Evolutionary conservation across 2,888 invertebrate genomes (phyloP).

Genomic region (Conomelus anceps): DNA sequence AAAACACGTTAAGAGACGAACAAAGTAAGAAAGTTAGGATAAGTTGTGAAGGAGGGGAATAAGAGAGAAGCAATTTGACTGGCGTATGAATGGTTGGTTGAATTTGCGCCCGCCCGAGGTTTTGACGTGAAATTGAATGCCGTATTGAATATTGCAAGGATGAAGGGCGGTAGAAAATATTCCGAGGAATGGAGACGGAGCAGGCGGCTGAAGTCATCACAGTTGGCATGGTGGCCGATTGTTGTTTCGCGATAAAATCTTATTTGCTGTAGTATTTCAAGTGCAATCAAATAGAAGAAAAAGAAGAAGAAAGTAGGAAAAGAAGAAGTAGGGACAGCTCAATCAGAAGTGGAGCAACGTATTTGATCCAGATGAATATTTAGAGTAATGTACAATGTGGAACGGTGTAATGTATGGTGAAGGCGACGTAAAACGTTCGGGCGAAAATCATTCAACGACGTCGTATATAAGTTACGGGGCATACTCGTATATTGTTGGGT

Average conservation of each 20-base stretch:
- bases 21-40: too few species aligned
- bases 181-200: background rate
- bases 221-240: background rate
- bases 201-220: background rate
- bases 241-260: background rate
- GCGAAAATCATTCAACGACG: background rate
- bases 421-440: background rate
- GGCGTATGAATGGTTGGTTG: background rate
- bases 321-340: background rate
- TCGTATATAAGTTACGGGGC: background rate
- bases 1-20: too few species aligned
- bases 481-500: background rate
- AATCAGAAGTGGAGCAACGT: background rate
- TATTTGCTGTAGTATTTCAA: background rate
- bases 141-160: background rate
- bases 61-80: background rate
- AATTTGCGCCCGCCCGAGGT: background rate
- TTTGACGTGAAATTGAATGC: background rate
- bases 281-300: too few species aligned
- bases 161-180: background rate
- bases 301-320: too few species aligned
- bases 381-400: background rate
- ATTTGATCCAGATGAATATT: background rate
- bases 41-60: background rate
- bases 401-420: background rate